Percentiles rank a stretch among this genome's conserved stretches.
Conservation (phyloP, 2,888 invertebrate genomes). For the Archips xylosteana region DNA sequence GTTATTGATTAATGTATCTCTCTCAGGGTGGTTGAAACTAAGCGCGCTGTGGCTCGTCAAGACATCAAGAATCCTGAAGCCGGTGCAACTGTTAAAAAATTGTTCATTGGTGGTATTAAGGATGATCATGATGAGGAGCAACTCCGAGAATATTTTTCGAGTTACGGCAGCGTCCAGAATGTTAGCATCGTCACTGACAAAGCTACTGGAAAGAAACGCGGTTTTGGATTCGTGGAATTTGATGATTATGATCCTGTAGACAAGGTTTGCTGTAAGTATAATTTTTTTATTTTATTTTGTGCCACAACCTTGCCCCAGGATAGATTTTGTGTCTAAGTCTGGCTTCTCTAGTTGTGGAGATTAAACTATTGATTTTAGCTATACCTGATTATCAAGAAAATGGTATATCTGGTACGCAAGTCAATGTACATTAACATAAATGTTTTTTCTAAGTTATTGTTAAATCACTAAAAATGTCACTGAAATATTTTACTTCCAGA, state of each 20-base stretch:
- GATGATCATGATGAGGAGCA: slow-evolving; percentile 97
- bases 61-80: slow-evolving; percentile 97
- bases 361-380: slow-evolving; percentile 79
- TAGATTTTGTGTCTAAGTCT: slow-evolving; percentile 73
- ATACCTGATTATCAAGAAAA: slow-evolving; percentile 69
- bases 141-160: slow-evolving; percentile 92
- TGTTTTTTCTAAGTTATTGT: too few species aligned
- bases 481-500: too few species aligned
- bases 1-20: slow-evolving; percentile 1
- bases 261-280: slow-evolving; percentile 95
- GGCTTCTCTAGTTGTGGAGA: slow-evolving; percentile 84
- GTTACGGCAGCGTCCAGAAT: slow-evolving; percentile 93
- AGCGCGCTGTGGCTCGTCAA: slow-evolving; percentile 97
- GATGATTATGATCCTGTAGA: slow-evolving; percentile 99
- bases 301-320: slow-evolving; percentile 83
- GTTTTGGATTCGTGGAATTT: slow-evolving; percentile 98
- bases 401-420: slow-evolving; percentile 79
- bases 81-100: slow-evolving; percentile 96
- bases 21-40: slow-evolving; percentile 95
- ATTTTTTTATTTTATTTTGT: slow-evolving; percentile 33
- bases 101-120: slow-evolving; percentile 97
- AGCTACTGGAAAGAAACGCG: slow-evolving; percentile 96
- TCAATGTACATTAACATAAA: slow-evolving; percentile 65
- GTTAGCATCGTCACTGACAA: slow-evolving; percentile 97
- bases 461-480: too few species aligned